Evolutionary conservation across 2,888 invertebrate genomes (phyloP), one percentile per base, ranked within the genome.

Genomic region (Cerastis rubricosa): DNA sequence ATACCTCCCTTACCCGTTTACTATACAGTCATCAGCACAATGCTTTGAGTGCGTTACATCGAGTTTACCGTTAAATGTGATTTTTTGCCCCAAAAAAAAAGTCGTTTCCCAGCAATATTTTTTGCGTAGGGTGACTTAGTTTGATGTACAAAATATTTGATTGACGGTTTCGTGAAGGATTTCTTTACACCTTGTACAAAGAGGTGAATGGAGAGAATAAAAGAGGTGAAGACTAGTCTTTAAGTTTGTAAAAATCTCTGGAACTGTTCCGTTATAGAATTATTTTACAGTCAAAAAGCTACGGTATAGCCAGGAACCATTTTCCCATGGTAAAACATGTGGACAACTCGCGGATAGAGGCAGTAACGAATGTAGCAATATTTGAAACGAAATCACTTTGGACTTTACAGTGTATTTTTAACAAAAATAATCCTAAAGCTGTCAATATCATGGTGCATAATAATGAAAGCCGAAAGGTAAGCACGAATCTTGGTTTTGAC

Each of bases 401-500:
- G 51, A 9, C 22, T 57, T 25, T 11, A n/a, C 11, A 57, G 22
- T 9, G 1, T 45, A 1, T 25, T 43, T 43, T 35, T 5, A 1
- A 17, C 9, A 63, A 76, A 77, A 63, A 71, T 54, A 25, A 35
- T 2, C 25, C 22, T 49, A 25, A 80, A 80, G 40, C 11, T 78
- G 57, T 74, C 74, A 74, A 71, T 71, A 51, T 45, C 54, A 72
- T 45, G 64, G 54, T 29, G n/a, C 19, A 19, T 54, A 66, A 71
- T 19, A 43, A 54, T 47, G 45, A 74, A n/a, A n/a, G n/a, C n/a
- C n/a, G n/a, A n/a, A 81, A 71, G 54, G 68, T 83, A 57, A 17
- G 49, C 57, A 49, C 0, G 29, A 69, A 64, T 25, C 6, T 35
- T 74, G 80, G 29, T 68, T 54, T 49, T 71, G 81, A 81, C 84